A percentile compares a stretch with the other conserved stretches of the same genome.
Evolutionary conservation across 2,113 vertebrate species (phyloP).

Genomic region (Chascanopsetta lugubris): DNA sequence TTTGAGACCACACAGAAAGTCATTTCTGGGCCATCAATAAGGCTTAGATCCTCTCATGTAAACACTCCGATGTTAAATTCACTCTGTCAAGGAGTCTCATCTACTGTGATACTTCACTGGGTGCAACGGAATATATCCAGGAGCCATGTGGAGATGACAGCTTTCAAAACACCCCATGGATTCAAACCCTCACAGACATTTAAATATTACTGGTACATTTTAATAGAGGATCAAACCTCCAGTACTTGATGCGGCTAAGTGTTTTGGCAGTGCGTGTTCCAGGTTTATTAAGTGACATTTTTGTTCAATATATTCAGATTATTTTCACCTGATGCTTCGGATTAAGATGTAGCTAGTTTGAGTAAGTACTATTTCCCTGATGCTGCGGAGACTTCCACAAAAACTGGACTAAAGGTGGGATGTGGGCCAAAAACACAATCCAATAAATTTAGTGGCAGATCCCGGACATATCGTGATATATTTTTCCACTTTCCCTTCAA

Average conservation of each 20-base stretch:
- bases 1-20: conserved; percentile 33
- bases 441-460: no score
- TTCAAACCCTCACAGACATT: no score
- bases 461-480: no score
- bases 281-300: no score
- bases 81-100: conserved; percentile 16
- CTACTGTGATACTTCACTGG: conserved; percentile 14
- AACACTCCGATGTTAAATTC: conserved; percentile 26
- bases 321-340: neutral
- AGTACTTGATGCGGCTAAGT: neutral
- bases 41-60: conserved; percentile 34
- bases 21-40: conserved; percentile 46
- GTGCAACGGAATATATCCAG: conserved; percentile 12
- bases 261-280: no score
- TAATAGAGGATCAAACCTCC: neutral
- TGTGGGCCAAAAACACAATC: no score
- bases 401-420: no score
- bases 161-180: neutral
- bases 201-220: neutral
- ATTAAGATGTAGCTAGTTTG: neutral
- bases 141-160: neutral
- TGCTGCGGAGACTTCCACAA: neutral
- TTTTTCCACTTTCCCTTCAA: no score
- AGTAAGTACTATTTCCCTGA: neutral
- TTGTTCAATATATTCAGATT: neutral